A percentile compares a stretch with the other conserved stretches of the same genome.
Evolutionary conservation across 2,888 invertebrate genomes (phyloP).

Genomic region (Frankliniella intonsa): DNA sequence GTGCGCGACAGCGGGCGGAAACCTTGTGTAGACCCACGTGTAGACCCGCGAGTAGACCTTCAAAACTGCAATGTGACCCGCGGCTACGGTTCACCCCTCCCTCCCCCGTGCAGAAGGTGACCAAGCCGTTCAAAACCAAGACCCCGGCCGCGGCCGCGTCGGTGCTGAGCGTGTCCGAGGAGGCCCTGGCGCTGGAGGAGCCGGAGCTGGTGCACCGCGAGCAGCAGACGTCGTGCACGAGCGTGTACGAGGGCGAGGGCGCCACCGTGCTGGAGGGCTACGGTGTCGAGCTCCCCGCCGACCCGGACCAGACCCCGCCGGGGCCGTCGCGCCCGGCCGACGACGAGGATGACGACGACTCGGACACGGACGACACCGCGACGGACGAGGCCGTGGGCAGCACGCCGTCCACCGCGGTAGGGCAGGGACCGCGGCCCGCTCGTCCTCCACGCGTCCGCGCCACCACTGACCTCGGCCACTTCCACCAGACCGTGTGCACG

Average conservation of each 20-base stretch:
- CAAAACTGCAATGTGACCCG: too few species aligned
- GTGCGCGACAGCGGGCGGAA: neutral
- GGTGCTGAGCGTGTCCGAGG: neutral
- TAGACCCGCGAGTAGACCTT: neutral
- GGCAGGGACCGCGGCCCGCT: neutral
- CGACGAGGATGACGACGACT: neutral
- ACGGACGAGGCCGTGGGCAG: neutral
- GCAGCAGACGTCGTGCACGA: neutral
- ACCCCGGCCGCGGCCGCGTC: neutral
- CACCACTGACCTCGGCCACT: neutral
- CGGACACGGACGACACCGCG: neutral
- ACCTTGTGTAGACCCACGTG: neutral
- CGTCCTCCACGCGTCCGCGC: neutral
- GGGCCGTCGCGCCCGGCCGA: neutral
- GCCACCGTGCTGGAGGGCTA: neutral
- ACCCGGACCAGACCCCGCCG: neutral
- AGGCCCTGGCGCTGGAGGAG: neutral
- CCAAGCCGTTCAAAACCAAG: neutral
- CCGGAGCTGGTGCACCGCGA: neutral
- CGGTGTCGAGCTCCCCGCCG: neutral
- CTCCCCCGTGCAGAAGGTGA: neutral
- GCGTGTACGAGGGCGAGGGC: neutral
- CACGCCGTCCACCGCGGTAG: neutral
- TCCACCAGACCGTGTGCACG: neutral
- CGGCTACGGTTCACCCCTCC: too few species aligned